Percentiles rank a stretch among this genome's conserved stretches.
Conservation (phyloP, 2,113 vertebrate species). For the Tympanuchus pallidicinctus region DNA sequence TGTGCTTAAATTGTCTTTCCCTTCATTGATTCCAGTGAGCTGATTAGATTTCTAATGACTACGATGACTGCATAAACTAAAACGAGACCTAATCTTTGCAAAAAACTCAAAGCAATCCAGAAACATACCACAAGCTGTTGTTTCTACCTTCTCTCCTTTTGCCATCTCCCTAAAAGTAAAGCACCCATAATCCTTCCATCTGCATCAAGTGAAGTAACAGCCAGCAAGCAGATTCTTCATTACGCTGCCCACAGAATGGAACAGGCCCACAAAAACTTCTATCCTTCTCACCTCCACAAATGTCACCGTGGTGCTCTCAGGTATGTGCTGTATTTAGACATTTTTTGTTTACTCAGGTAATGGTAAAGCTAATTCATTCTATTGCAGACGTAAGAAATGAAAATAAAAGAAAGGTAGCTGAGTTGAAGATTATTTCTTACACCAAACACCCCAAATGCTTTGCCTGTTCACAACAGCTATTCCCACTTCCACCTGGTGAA, state of each 20-base stretch:
- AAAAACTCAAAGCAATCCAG: neutral
- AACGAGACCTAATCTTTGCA: neutral
- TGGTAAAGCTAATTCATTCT: neutral
- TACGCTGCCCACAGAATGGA: neutral
- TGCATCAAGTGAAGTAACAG: neutral
- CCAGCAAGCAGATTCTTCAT: neutral
- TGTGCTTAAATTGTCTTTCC: neutral
- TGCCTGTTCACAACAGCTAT: neutral
- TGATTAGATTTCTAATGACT: conserved; percentile 3
- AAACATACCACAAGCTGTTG: neutral
- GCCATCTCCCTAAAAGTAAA: neutral
- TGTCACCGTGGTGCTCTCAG: neutral
- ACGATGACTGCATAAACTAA: neutral
- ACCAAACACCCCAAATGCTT: neutral
- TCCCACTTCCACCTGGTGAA: neutral
- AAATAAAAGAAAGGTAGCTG: neutral
- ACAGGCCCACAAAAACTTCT: neutral
- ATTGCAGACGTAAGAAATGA: neutral
- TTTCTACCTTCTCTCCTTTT: neutral
- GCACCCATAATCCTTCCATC: neutral
- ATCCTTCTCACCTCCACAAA: neutral
- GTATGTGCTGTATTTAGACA: neutral
- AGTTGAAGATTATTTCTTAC: neutral
- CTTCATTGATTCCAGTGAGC: neutral
- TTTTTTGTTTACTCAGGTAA: neutral